Evolutionary conservation across 2,797 vertebrate genomes (phyloP), one percentile per base, ranked within the genome.

Genomic region (Sebastes minor): DNA sequence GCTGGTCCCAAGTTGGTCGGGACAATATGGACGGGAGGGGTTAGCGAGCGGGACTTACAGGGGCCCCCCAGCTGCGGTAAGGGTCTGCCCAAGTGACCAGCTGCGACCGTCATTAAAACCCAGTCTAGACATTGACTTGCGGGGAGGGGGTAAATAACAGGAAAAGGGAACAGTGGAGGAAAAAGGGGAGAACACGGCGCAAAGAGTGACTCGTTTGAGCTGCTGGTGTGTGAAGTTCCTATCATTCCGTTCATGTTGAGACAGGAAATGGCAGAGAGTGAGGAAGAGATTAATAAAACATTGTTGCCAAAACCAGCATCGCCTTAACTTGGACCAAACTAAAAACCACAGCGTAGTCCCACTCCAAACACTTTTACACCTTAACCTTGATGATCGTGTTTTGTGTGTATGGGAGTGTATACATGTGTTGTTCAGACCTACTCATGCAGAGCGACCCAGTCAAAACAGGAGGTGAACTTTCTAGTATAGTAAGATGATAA

Each of bases 101-200:
- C 94, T 95, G 94, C 35, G 83, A 93, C 90, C 66, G 65, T 93
- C 94, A 95, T 95, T 96, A 96, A 96, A 95, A 92, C 93, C 85
- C 86, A 95, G 95, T 96, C 95, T 96, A 96, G 95, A 96, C 95
- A 94, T 91, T 87, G 91, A 95, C 93, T 95, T 94, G 92, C 65
- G 33, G 87, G 87, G 86, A 89, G 90, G 90, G 78, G 83, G 82
- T 69, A 60, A 80, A 82, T 20, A 76, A 84, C 83, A 88, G 81
- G 62, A 86, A 86, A 87, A 81, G 72, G 79, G 76, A 86, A 82
- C 83, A 16, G 67, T 55, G 49, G 55, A 74, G 83, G 8, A 42
- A 72, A 74, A 82, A 81, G 57, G 67, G 71, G 79, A 32, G 79
- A 87, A 73, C 74, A 81, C 46, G 28, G 74, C 6, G 49, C 81